Evolutionary conservation across 2,888 invertebrate genomes (phyloP), one percentile per base, ranked within the genome.

Genomic region (Troides aeacus): DNA sequence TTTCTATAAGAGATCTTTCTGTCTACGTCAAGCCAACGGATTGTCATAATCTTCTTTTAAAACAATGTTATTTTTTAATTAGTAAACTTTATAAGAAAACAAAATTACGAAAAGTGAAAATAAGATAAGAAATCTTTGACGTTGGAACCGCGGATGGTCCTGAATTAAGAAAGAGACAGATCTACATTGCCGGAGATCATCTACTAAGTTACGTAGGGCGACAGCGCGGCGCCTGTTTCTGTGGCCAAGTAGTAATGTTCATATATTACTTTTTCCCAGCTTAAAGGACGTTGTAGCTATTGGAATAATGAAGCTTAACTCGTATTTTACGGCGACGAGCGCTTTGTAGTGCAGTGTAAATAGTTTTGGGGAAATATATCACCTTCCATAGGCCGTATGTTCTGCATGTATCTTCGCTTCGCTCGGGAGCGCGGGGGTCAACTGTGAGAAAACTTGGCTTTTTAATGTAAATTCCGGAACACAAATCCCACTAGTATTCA

Each of bases 41-140:
- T 84, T 81, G 84, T 84, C 82, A 84, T 88, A 87, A 89, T 88
- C 85, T 81, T 79, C 79, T 78, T 79, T 75, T 77, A 82, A 85
- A 86, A 86, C 85, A 87, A 87, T 84, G 84, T 82, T 80, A 79
- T 81, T 81, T 50, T 86, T 86, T 86, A 87, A 87, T 88, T 86
- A 85, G 86, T 84, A 83, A 83, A 82, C 79, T 86, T 85, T 80
- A 78, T 80, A 84, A 85, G 18, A 50, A 81, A 82, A 84, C 82
- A 83, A 83, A 10, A 53, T 3, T 53, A 18, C 18, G 53, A 53
- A 6, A 53, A 17, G 6, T 53, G 53, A 53, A 53, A n/a, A 18
- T 53, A 2, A 53, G n/a, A 53, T 53, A n/a, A 17, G 36, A 18
- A 10, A 30, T 30, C 24, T 30, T 30, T 30, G 30, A 30, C 30